Conservation (phyloP, 2,888 invertebrate species). For the Harmothoe impar region DNA sequence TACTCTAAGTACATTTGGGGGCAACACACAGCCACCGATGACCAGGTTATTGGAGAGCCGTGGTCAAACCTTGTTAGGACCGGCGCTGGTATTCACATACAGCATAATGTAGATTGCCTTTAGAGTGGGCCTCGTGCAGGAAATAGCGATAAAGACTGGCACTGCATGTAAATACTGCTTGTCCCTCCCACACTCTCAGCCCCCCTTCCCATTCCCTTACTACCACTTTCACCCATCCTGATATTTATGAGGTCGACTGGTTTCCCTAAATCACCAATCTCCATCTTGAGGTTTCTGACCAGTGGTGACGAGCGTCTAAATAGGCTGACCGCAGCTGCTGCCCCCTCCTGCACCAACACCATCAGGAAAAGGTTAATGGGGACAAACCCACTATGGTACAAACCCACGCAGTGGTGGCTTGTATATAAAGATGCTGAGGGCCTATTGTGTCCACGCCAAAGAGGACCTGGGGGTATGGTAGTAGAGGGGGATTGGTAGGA, state of each 20-base stretch:
- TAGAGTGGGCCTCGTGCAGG: constrained; percentile 15
- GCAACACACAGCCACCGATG: constrained; percentile 2
- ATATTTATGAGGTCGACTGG: constrained; percentile 32
- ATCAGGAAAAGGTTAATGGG: constrained; percentile 13
- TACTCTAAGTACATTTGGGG: constrained; percentile 33
- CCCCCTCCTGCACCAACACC: neutral
- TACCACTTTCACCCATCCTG: neutral
- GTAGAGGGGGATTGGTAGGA: constrained; percentile 1
- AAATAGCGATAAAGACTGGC: constrained; percentile 34
- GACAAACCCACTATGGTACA: neutral
- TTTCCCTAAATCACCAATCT: neutral
- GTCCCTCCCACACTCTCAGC: neutral
- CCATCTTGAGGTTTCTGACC: constrained; percentile 30
- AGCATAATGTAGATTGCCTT: constrained; percentile 48
- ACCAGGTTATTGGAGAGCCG: constrained; percentile 40
- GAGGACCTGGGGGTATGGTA: neutral
- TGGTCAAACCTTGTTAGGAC: constrained; percentile 17
- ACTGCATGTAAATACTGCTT: neutral
- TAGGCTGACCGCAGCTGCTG: no score
- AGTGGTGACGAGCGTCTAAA: neutral
- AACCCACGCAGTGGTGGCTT: neutral
- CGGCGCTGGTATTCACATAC: constrained; percentile 2
- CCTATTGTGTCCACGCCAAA: neutral
- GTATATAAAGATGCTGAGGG: neutral
- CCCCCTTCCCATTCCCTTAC: neutral